A percentile compares a stretch with the other conserved stretches of the same genome.
Evolutionary conservation across 2,797 vertebrate genomes (phyloP).

Genomic region (Takifugu rubripes): DNA sequence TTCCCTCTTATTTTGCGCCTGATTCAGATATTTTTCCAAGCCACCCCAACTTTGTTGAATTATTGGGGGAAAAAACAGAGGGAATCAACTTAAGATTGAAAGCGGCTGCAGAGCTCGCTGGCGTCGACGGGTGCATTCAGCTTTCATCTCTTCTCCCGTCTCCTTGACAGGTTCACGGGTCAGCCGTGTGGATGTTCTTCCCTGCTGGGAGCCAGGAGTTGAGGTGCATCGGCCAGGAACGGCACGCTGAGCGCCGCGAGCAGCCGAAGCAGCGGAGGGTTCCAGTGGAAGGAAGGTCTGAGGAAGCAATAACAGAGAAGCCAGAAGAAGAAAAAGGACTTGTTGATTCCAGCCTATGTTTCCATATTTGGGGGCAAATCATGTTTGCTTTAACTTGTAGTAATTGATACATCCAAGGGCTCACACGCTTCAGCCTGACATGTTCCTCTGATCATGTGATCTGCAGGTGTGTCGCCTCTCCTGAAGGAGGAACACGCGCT

Average conservation of each 20-base stretch:
- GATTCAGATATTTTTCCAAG: too few relatives aligned
- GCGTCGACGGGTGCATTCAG: too few relatives aligned
- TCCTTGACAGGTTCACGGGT: slow-evolving; percentile 55
- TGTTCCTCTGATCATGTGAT: slow-evolving; percentile 7
- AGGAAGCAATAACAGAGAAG: not conserved
- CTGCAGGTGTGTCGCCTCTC: slow-evolving; percentile 16
- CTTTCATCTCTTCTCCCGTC: too few relatives aligned
- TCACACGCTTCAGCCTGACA: too few relatives aligned
- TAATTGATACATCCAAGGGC: too few relatives aligned
- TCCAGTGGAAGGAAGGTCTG: slow-evolving; percentile 24
- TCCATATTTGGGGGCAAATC: too few relatives aligned
- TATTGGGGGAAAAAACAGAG: too few relatives aligned
- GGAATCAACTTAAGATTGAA: too few relatives aligned
- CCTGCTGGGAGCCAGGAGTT: slow-evolving; percentile 50
- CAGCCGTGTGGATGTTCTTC: slow-evolving; percentile 41
- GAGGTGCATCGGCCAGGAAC: slow-evolving; percentile 44
- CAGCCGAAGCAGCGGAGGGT: slow-evolving; percentile 40
- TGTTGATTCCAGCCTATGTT: not conserved
- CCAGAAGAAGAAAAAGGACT: not conserved
- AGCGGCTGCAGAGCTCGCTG: slow-evolving; percentile 3
- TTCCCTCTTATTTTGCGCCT: too few relatives aligned
- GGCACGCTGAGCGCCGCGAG: slow-evolving; percentile 39
- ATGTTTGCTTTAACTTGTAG: too few relatives aligned
- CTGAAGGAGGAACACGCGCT: slow-evolving; percentile 44
- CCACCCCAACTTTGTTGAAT: too few relatives aligned